Base-by-base conservation (phyloP, 2,113 vertebrate genomes). In the Alligator mississippiensis region DNA sequence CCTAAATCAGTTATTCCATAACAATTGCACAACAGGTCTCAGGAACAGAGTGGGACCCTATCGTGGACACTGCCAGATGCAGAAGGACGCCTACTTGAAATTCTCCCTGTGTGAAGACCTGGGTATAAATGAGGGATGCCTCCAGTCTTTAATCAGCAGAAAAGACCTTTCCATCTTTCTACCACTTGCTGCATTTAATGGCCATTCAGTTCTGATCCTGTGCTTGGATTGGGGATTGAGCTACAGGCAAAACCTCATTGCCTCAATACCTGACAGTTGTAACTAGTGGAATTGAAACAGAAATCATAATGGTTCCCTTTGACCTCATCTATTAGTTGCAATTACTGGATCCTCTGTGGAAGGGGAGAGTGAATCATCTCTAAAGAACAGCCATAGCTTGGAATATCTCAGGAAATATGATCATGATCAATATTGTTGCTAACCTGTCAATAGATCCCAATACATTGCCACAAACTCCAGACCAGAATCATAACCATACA, bases 261-360 rank as follows among this genome's bases (percentile, higher is more conserved):
- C 17, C 38, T 47, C 9, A 28, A 82, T 76, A 85, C 60, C 84
- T 94, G 84, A 60, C 82, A 89, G 88, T 80, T 94, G 92, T 63
- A 85, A 19, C 4, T 87, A 5, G 34, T 24, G 28, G 82, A 87
- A 59, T 90, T 82, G 90, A 93, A n/a, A 13, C 27, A 85, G 70
- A 81, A 85, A 85, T 17, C 11, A 17, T 81, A 64, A 68, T n/a
- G 55, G 75, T 18, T 54, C 89, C 85, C 28, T 87, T 82, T 57
- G 81, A 47, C 19, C 63, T 17, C 19, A 9, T 8, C 19, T 88
- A 27, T 87, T 54, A 85, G 70, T 55, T 80, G 64, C 61, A 93
- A 58, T 84, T 85, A 5, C 60, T 80, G 89, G 87, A 28, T 82
- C 8, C 22, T 86, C 59, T 57, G 24, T 95, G 89, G 92, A 92